Evolutionary conservation across 2,888 invertebrate species (phyloP), one percentile per base, ranked within the genome.

Genomic region (Timema podura): DNA sequence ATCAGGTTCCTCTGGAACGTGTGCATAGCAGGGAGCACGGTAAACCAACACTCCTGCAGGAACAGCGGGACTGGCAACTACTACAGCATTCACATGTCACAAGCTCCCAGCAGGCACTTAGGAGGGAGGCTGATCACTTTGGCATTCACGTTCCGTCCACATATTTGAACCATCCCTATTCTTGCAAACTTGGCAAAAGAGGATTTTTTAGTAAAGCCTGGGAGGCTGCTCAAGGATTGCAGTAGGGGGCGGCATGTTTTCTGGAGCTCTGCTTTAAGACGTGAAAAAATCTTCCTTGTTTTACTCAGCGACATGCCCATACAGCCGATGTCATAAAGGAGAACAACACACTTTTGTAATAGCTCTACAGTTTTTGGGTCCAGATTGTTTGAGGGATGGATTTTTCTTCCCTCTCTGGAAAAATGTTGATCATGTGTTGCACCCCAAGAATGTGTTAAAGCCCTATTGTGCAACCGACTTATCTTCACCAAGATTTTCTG

Each of bases 371-470:
- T 9, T 54, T 6, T 54, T n/a, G 13, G n/a, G 3, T 54, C 54
- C 54, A 54, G 54, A 15, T 54, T 54, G 16, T 15, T 54, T n/a
- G 13, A 54, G n/a, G 54, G 54, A 13, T 6, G 54, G 54, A 6
- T 15, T 9, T 13, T n/a, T 54, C 5, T 54, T 5, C n/a, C 7
- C 54, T 54, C 6, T 1, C 16, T 54, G 54, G 16, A 16, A 54
- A 54, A 69, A 69, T 5, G 44, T 48, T 11, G 49, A 69, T 7
- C 10, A 51, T 16, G 48, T 48, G 51, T 69, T 65, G 49, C 69
- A 69, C 6, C 69, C 69, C 6, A 49, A 65, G 47, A 69, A 69
- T n/a, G 65, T 54, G 45, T 66, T 13, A 51, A 49, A 51, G 6
- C 44, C 69, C 13, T 65, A 51, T 5, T 65, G 49, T n/a, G 65